These are phyloP conservation scores for Astyanax mexicanus DNA, from an alignment of 2,797 vertebrate species.

Conservation along the genomic window DNA sequence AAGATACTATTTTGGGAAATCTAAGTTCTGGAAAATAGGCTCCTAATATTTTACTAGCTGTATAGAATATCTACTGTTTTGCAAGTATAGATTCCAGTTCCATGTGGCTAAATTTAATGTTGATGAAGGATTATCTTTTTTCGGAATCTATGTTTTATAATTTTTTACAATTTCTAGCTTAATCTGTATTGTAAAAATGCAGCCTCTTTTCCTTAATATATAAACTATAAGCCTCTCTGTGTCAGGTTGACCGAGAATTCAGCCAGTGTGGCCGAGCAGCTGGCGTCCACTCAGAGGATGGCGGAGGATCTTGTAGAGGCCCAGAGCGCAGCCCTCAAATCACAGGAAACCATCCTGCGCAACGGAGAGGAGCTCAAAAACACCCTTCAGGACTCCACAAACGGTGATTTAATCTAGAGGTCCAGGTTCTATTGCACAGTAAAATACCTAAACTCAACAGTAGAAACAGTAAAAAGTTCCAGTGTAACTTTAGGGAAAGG, in stretches of 20 bases:
- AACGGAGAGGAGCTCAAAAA: slow-evolving; percentile 79
- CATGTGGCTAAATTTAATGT: too few relatives aligned
- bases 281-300: slow-evolving; percentile 76
- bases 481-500: too few relatives aligned
- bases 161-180: too few relatives aligned
- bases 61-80: too few relatives aligned
- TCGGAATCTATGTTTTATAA: too few relatives aligned
- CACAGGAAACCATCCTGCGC: slow-evolving; percentile 77
- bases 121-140: too few relatives aligned
- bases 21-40: too few relatives aligned
- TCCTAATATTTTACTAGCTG: too few relatives aligned
- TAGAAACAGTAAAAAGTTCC: not conserved
- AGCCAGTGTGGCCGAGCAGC: slow-evolving; percentile 78
- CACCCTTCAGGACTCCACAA: slow-evolving; percentile 76
- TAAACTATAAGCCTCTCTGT: not conserved
- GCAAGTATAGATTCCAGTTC: too few relatives aligned
- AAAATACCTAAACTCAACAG: not conserved
- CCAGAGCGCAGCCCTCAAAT: slow-evolving; percentile 75
- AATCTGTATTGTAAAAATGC: not conserved
- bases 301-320: slow-evolving; percentile 75
- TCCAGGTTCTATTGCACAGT: not conserved
- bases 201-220: not conserved
- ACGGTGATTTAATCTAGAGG: slow-evolving; percentile 70
- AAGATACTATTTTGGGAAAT: too few relatives aligned
- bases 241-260: slow-evolving; percentile 81